phyloP scores from a whole-genome alignment of 2,113 vertebrate genomes.

The Emydura subglobosa region DNA sequence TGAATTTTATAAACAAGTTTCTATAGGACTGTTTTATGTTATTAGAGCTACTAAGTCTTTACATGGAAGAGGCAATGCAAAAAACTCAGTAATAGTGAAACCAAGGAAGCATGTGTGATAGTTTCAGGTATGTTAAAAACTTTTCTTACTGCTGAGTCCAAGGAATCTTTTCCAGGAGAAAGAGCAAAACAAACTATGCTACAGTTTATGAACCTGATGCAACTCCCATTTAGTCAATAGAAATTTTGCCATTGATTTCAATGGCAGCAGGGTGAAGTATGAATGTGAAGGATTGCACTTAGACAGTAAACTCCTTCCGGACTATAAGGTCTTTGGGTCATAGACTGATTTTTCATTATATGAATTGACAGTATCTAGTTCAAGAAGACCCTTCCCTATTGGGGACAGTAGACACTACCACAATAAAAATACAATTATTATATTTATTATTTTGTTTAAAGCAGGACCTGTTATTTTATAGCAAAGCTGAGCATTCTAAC shows the following conservation, averaged over 20 bases:
- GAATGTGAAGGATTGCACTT: background rate
- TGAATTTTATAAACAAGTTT: conserved; percentile 77
- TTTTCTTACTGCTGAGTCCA: background rate
- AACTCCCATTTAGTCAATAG: background rate
- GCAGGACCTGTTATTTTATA: background rate
- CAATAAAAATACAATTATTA: background rate
- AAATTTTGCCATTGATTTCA: background rate
- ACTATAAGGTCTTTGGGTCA: background rate
- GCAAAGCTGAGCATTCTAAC: background rate
- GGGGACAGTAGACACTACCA: background rate
- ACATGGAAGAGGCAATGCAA: conserved; percentile 40
- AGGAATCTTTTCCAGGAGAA: background rate
- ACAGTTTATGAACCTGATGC: rapidly evolving
- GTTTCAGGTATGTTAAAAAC: conserved; percentile 31
- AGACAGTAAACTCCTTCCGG: background rate
- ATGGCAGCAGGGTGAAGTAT: background rate
- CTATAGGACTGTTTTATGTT: conserved; percentile 70
- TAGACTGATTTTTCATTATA: background rate
- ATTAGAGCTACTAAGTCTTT: conserved; percentile 69
- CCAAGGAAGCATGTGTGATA: background rate
- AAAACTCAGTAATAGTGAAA: conserved; percentile 4
- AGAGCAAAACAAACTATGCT: background rate
- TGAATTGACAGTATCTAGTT: background rate
- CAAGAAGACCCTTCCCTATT: background rate
- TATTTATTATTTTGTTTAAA: background rate